phyloP scores from a whole-genome alignment of 2,797 vertebrate species.

The Esox masquinongy region DNA sequence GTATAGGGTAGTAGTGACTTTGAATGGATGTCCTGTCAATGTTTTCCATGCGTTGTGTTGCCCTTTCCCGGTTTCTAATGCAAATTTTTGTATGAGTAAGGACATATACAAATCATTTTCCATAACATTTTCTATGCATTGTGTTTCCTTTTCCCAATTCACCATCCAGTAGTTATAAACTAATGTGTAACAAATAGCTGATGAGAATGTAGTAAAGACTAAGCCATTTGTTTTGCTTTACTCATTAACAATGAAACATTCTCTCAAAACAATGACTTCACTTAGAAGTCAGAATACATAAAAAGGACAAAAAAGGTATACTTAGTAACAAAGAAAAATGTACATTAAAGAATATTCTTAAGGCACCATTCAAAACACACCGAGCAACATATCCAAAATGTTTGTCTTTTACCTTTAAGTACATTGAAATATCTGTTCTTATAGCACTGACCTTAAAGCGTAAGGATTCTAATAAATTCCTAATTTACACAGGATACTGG shows the following conservation, averaged over 20 bases:
- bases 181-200: too few species aligned
- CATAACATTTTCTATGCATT: too few species aligned
- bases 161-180: too few species aligned
- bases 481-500: neutral
- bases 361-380: neutral
- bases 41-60: neutral
- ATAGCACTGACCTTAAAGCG: neutral
- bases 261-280: neutral
- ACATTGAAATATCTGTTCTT: neutral
- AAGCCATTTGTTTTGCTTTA: neutral
- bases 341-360: neutral
- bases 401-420: neutral
- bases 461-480: neutral
- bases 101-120: too few species aligned
- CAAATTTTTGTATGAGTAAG: too few species aligned
- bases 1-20: neutral
- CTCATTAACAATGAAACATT: neutral
- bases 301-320: neutral
- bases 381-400: neutral
- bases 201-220: too few species aligned
- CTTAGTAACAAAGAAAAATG: neutral
- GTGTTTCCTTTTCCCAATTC: too few species aligned
- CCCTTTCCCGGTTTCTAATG: neutral
- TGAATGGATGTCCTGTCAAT: neutral
- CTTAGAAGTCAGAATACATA: neutral